Evolutionary conservation across 2,113 vertebrate species (phyloP).

Genomic region (Lampris megalopsis): DNA sequence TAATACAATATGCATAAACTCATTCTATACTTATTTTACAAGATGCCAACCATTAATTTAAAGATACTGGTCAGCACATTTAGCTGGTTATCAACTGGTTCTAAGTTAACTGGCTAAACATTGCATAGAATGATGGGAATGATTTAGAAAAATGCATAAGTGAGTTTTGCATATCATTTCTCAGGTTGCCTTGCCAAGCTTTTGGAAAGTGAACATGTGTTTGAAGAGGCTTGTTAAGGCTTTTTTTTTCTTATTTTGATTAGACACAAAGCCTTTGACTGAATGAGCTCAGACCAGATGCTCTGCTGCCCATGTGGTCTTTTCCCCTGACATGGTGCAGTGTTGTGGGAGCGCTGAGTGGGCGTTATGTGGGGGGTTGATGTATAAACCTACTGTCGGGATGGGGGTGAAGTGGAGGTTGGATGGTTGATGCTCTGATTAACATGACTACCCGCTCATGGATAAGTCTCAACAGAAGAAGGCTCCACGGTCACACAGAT

Average conservation of each 20-base stretch:
- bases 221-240: background rate
- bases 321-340: background rate
- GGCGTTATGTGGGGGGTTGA: background rate
- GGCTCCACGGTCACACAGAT: background rate
- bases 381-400: background rate
- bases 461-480: background rate
- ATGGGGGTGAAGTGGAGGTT: background rate
- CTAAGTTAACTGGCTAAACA: background rate
- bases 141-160: background rate
- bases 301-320: background rate
- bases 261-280: constrained; percentile 12
- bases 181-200: background rate
- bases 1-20: too few relatives aligned
- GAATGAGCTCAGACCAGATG: background rate
- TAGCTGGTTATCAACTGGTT: too few relatives aligned
- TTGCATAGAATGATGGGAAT: background rate
- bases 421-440: background rate
- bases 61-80: too few relatives aligned
- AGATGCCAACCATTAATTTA: too few relatives aligned
- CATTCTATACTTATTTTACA: too few relatives aligned
- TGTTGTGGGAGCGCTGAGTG: constrained; percentile 18
- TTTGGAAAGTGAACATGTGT: background rate
- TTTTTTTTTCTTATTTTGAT: background rate
- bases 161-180: background rate
- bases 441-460: background rate